Conservation (phyloP, 2,797 vertebrate genomes). For the Centropyge bicolor region DNA sequence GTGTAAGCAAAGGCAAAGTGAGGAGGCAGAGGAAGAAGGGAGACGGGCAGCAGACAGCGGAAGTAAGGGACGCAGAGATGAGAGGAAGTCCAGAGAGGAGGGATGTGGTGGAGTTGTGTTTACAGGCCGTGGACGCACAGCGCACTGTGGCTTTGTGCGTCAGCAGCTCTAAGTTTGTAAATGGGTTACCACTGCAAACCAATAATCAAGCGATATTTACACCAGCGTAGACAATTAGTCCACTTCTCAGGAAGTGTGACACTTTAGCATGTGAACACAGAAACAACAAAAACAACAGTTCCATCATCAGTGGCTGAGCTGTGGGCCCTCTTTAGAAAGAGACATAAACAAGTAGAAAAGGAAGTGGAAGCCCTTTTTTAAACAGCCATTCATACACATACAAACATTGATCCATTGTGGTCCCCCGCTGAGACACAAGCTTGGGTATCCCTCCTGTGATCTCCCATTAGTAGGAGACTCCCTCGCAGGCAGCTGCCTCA, state of each 20-base stretch:
- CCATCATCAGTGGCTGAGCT: constrained; percentile 17
- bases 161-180: constrained; percentile 50
- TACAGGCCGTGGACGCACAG: constrained; percentile 53
- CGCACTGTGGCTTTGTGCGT: constrained; percentile 56
- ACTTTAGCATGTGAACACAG: constrained; percentile 22
- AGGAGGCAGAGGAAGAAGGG: constrained; percentile 40
- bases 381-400: constrained; percentile 29
- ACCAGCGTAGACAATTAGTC: constrained; percentile 42
- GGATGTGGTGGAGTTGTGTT: constrained; percentile 77
- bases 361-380: constrained; percentile 44
- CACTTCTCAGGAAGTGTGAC: constrained; percentile 57
- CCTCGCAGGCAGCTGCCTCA: constrained; percentile 76
- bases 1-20: constrained; percentile 48
- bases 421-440: constrained; percentile 49
- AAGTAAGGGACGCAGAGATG: constrained; percentile 53
- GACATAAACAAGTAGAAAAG: constrained; percentile 43
- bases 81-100: constrained; percentile 64
- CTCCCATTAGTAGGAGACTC: constrained; percentile 63
- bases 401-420: constrained; percentile 47
- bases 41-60: constrained; percentile 40
- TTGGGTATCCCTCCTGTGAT: constrained; percentile 60
- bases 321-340: background rate
- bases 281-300: constrained; percentile 35
- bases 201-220: constrained; percentile 66
- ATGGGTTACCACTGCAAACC: constrained; percentile 60